phyloP scores from a whole-genome alignment of 2,797 vertebrate genomes.

The Enteromius argenteus region DNA sequence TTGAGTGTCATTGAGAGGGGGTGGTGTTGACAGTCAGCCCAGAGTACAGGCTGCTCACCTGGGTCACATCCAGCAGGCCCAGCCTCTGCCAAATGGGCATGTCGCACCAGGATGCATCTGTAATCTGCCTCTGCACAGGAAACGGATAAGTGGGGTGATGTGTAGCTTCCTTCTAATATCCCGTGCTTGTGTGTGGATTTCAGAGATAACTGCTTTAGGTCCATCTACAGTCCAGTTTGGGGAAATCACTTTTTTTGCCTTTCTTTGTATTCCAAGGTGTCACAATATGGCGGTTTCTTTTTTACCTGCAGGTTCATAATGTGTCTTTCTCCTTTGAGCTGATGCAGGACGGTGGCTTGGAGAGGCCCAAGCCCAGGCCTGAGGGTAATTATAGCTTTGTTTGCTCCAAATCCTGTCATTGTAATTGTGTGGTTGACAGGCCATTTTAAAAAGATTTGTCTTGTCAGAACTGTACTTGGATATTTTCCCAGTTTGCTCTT shows the following conservation, averaged over 20 bases:
- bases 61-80: constrained; percentile 57
- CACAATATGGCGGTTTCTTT: neutral
- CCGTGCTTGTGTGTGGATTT: constrained; percentile 43
- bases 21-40: constrained; percentile 35
- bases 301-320: constrained; percentile 86
- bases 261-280: neutral
- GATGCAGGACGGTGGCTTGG: constrained; percentile 96
- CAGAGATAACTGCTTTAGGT: constrained; percentile 46
- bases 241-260: neutral
- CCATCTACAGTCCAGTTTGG: constrained; percentile 7
- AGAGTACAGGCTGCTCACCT: constrained; percentile 51
- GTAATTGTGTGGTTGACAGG: neutral
- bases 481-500: neutral
- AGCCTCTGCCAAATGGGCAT: constrained; percentile 72
- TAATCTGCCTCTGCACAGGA: constrained; percentile 82
- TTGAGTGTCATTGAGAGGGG: constrained; percentile 29
- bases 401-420: constrained; percentile 22
- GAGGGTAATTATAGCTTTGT: constrained; percentile 83
- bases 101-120: constrained; percentile 77
- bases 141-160: constrained; percentile 75
- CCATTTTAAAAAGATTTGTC: constrained; percentile 3
- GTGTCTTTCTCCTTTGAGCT: constrained; percentile 96
- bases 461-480: neutral
- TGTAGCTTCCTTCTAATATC: constrained; percentile 65
- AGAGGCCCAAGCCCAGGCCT: constrained; percentile 94